Evolutionary conservation across 2,797 vertebrate species (phyloP), one percentile per base, ranked within the genome.

Genomic region (Stomatorhinus walkeri): DNA sequence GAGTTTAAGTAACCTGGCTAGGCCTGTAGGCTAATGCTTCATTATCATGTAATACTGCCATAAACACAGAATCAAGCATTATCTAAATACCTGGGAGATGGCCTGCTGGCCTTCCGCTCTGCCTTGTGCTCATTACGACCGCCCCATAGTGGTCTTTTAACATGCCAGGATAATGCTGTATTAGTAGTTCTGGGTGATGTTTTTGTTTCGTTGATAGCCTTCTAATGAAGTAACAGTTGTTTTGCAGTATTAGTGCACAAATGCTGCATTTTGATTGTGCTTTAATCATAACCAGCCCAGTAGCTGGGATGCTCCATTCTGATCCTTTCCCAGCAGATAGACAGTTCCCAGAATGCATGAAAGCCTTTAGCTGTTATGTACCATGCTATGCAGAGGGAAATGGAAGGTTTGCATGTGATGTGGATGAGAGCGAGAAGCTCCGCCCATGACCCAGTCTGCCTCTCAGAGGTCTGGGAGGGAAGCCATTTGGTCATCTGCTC

Each of bases 321-420:
- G 79, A 19, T 81, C 76, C 36, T 36, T 36, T 43, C 14, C 43
- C 16, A 24, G 43, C n/a, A n/a, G 48, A 43, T 46, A 84, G 10
- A 49, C 22, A 49, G 2, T n/a, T 96, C 94, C 94, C 95, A 96
- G 36, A 95, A 95, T 96, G 96, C 95, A 95, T 95, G 95, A 94
- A 92, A 94, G 94, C 93, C 94, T 94, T 95, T 93, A 90, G 90
- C 93, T 95, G 95, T 94, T 54, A 90, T 94, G 93, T 93, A 91
- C 91, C 92, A 90, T 90, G 90, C 54, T 93, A 91, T 93, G 91
- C 92, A 89, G 91, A 95, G 79, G 90, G 94, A 61, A 94, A 93
- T 90, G 87, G 40, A 90, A 90, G 90, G 86, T 91, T 93, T 94
- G 93, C 94, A 94, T 94, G 94, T 95, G 94, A 93, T 94, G 90